Conservation (phyloP, 2,888 invertebrate species). For the Lobophora halterata region DNA sequence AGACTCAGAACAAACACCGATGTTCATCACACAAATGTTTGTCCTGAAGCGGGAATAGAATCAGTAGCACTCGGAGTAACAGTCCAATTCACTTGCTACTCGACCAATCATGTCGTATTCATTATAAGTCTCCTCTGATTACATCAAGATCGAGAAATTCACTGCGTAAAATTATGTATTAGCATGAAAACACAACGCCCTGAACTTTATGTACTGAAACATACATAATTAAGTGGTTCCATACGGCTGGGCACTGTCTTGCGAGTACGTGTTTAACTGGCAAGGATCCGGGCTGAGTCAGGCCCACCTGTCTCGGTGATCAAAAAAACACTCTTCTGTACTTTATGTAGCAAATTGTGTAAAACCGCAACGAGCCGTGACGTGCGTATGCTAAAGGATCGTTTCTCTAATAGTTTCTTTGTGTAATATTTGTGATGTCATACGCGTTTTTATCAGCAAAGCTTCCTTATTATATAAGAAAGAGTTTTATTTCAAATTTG, state of each 20-base stretch:
- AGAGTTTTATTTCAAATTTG: too few species aligned
- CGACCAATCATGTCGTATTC: too few species aligned
- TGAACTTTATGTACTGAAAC: conserved; percentile 7
- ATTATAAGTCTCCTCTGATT: too few species aligned
- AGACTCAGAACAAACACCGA: too few species aligned
- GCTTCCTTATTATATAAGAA: too few species aligned
- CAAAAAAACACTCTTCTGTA: conserved; percentile 30
- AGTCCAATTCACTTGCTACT: too few species aligned
- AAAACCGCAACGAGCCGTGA: conserved; percentile 33
- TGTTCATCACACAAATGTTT: too few species aligned
- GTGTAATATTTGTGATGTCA: conserved; percentile 18
- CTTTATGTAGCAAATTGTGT: conserved; percentile 28
- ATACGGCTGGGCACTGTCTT: conserved; percentile 20
- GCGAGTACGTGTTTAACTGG: conserved; percentile 33
- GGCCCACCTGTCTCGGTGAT: conserved; percentile 34
- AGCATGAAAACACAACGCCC: conserved; percentile 4
- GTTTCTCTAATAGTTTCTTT: conserved; percentile 19
- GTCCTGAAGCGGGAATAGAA: too few species aligned
- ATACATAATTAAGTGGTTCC: conserved; percentile 30
- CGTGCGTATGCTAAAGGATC: conserved; percentile 14
- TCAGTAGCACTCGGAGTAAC: too few species aligned
- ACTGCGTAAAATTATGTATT: too few species aligned
- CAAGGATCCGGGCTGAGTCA: conserved; percentile 45
- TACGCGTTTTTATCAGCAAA: background rate
- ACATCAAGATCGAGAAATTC: too few species aligned